Base-by-base conservation (phyloP, 1,140 invertebrate species). In the Drosophila ficusphila region DNA sequence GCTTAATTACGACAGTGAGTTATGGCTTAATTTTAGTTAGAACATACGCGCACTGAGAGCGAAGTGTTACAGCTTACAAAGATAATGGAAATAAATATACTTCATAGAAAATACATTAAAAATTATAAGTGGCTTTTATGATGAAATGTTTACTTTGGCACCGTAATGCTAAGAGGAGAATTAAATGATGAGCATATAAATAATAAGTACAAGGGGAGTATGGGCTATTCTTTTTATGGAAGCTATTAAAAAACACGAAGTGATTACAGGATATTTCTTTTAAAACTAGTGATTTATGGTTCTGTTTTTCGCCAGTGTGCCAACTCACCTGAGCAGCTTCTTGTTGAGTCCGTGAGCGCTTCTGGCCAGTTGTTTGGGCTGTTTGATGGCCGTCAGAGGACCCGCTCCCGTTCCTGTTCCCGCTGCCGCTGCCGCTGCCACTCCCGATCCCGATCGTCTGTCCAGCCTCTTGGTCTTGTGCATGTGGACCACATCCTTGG, bases 311-410 rank as follows among this genome's bases (percentile, higher is more conserved):
- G 27, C n/a, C 9, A 16, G 18, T 46, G 16, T 36, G n/a, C 34
- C 39, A 54, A 88, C 88, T 88, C 60, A 90, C 88, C 69, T 90
- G 34, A 90, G 79, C 54, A 90, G 41, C 76, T 90, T 90, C 69
- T 90, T 90, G 74, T 90, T 90, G 38, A 79, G 79, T 18, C 88
- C 82, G 29, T 90, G 88, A 21, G 88, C 69, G 19, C 83, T 78
- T 79, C 76, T 58, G 34, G 57, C 44, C 52, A 64, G 51, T 47
- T 67, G 82, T 34, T 86, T 75, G 56, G 67, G 68, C 51, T 56
- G 62, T 27, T 68, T 79, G 58, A 44, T 53, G 41, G 48, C 54
- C 46, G 76, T 36, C 76, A 70, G 54, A 56, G 58, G 53, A 61
- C 46, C 36, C 25, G 73, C 49, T 49, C 41, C 42, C 39, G 39